Evolutionary conservation across 2,113 vertebrate genomes (phyloP), one percentile per base, ranked within the genome.

Genomic region (Puffinus mauretanicus): DNA sequence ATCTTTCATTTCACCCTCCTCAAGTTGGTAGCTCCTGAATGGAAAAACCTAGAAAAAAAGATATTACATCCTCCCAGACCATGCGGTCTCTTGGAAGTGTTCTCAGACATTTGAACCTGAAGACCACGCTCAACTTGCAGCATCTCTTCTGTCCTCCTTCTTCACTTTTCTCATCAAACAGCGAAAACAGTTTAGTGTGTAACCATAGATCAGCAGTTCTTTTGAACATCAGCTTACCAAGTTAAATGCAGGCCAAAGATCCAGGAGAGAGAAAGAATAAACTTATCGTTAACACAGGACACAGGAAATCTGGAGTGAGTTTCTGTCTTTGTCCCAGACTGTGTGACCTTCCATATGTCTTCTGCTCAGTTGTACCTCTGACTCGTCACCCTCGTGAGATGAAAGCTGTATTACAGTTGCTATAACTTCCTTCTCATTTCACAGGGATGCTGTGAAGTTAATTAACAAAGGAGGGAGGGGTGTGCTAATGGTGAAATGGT

Each of bases 391-490:
- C 40, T 46, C 1, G 1, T 13, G 66, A 91, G 34, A 8, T 42
- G 44, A 40, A 72, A 91, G 49, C 40, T 72, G 16, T 42, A 61
- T 72, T 36, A 3, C 30, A 76, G 26, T 65, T 70, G 27, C 24
- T 83, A 2, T 20, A 54, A 61, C n/a, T 85, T 76, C 52, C 32
- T 82, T 87, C 84, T 75, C 44, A 36, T 85, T 94, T 93, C 70
- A 73, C 92, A 54, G 19, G 34, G 30, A 34, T 88, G 85, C 85
- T 88, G 78, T 85, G 90, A 93, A 72, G 62, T 93, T 96, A 95
- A 95, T 96, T 91, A 87, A 79, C 19, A 52, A 36, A 79, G 47
- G 57, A 57, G 30, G 55, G 42, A 75, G 9, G 12, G 27, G 13
- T 61, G 16, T 91, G 13, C 73, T 91, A 66, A 54, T 82, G 22